These are phyloP conservation scores for Antigone vipio DNA, from an alignment of 2,113 vertebrate species.

Conservation along the genomic window DNA sequence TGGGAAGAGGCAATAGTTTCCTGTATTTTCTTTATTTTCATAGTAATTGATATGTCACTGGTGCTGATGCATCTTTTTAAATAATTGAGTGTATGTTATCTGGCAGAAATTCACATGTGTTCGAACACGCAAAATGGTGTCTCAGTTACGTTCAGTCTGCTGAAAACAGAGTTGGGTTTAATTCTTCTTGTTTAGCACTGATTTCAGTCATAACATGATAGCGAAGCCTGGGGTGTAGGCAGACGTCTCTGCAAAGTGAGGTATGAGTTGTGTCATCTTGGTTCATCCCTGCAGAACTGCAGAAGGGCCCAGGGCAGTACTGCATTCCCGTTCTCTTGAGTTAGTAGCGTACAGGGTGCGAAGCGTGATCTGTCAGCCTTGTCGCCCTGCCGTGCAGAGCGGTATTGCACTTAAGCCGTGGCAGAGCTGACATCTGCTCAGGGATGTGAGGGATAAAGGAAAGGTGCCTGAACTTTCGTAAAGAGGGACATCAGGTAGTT, in stretches of 20 bases:
- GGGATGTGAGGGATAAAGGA: background rate
- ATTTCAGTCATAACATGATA: background rate
- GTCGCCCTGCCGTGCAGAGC: background rate
- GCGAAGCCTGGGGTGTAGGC: background rate
- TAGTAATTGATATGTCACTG: background rate
- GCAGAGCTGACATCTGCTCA: background rate
- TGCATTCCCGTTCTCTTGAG: accelerated
- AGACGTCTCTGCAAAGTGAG: background rate
- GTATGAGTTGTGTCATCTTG: background rate
- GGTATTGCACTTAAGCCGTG: background rate
- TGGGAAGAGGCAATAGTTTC: background rate
- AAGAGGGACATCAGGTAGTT: background rate
- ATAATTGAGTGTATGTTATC: background rate
- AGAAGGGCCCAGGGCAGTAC: background rate
- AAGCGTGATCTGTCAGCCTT: background rate
- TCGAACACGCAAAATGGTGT: background rate
- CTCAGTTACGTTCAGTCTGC: background rate
- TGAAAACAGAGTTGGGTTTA: background rate
- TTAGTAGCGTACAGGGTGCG: background rate
- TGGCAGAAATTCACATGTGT: background rate
- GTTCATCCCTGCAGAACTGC: background rate
- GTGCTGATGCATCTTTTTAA: background rate
- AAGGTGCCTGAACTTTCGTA: background rate
- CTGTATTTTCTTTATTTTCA: background rate
- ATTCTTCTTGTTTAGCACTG: background rate